These are phyloP conservation scores for Trichosurus vulpecula DNA, from an alignment of 2,797 vertebrate genomes.

Conservation along the genomic window DNA sequence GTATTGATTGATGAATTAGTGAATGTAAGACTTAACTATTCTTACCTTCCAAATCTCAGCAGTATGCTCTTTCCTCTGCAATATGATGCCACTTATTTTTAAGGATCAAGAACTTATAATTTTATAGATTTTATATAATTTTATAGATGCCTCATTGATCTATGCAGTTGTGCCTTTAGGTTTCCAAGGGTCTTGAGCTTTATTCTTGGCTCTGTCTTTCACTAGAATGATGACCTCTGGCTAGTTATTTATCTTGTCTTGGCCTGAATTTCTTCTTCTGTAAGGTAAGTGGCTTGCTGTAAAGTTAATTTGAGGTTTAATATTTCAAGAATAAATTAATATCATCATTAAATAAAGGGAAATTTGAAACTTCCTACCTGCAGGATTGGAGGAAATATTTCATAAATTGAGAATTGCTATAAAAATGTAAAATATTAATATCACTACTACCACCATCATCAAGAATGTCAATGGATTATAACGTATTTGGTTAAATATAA, in stretches of 20 bases:
- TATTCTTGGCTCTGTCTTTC: neutral
- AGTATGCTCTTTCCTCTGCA: neutral
- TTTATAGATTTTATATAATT: too few relatives aligned
- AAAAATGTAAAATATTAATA: neutral
- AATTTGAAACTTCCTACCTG: neutral
- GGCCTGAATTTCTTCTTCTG: neutral
- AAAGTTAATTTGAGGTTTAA: neutral
- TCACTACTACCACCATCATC: neutral
- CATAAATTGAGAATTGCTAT: neutral
- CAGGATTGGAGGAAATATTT: neutral
- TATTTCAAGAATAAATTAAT: neutral
- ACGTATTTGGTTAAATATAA: neutral
- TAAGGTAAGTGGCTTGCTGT: neutral
- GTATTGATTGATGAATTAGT: neutral
- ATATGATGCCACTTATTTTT: neutral
- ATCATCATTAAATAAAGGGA: neutral
- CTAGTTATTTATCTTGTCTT: neutral
- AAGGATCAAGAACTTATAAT: neutral
- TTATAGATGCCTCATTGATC: neutral
- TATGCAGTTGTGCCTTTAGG: neutral
- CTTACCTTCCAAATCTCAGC: neutral
- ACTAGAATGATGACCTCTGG: neutral
- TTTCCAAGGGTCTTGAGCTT: neutral
- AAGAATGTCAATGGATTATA: neutral
- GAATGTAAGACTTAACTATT: neutral